phyloP scores from a whole-genome alignment of 2,888 invertebrate genomes.

The Eupithecia abbreviata region DNA sequence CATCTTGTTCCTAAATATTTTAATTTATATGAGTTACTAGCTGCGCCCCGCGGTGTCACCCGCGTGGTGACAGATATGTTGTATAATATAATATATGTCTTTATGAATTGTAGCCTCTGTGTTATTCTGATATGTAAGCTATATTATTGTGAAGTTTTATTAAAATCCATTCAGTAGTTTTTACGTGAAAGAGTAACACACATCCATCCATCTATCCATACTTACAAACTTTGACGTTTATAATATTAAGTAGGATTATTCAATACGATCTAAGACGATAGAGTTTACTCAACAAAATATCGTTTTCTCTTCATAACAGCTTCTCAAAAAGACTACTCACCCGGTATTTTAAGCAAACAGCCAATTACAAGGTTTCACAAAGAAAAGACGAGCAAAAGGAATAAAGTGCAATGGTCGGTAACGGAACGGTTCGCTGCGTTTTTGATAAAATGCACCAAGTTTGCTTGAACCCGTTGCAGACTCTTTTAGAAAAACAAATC shows the following conservation, averaged over 20 bases:
- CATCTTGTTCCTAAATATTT: not conserved
- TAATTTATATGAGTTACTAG: not conserved
- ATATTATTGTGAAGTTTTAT: too few species aligned
- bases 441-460: constrained; percentile 6
- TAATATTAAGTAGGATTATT: not conserved
- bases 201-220: too few species aligned
- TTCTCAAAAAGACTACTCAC: not conserved
- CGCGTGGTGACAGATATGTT: too few species aligned
- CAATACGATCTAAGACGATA: not conserved
- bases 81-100: too few species aligned
- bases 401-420: constrained; percentile 7
- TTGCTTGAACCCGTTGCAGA: not conserved
- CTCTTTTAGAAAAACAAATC: not conserved
- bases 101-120: too few species aligned
- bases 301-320: not conserved
- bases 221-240: too few species aligned
- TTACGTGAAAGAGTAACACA: too few species aligned
- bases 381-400: constrained; percentile 1
- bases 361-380: constrained; percentile 1
- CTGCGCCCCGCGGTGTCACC: too few species aligned
- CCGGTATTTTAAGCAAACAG: not conserved
- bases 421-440: constrained; percentile 1
- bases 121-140: too few species aligned
- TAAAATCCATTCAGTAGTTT: too few species aligned
- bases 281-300: not conserved